Evolutionary conservation across 2,797 vertebrate genomes (phyloP), one percentile per base, ranked within the genome.

Genomic region (Mormyrops boulengeri): DNA sequence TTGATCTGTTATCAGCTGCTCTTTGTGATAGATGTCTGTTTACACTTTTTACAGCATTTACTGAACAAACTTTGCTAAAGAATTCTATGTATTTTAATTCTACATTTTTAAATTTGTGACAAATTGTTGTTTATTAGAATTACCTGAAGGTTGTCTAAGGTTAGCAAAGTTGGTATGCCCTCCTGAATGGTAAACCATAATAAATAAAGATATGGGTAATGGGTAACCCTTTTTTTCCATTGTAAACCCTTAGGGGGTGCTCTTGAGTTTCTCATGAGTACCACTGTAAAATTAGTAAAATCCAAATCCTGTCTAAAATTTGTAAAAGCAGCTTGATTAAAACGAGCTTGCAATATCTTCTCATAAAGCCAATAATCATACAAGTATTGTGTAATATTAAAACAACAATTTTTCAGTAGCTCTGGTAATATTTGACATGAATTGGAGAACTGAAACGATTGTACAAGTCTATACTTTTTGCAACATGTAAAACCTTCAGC

Each of bases 211-310:
- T 12, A 47, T 44, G 41, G 41, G 2, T 82, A 2, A 82, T 62
- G 2, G 41, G 19, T 47, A n/a, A 9, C 69, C 6, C 77, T 22
- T 85, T 12, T 49, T 88, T 50, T 87, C 38, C 12, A 9, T 34
- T 2, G 90, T 92, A 89, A 90, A 3, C 93, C 95, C 94, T 91
- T 92, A 95, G 94, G 94, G 93, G 95, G 94, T 91, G 94, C 94
- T 95, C 92, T 95, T 94, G 93, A 93, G 94, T 94, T 93, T 88
- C 38, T 50, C 87, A 66, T 50, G 60, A 88, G 62, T 92, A 93
- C 44, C 62, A 38, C 44, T 66, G 26, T 80, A 38, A 62, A 55
- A 55, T 57, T 26, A 57, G 53, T 62, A 85, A 80, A 50, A 9
- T 57, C 26, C 34, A 87, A 38, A 34, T 38, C 47, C 11, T 38